Evolutionary conservation across 2,888 invertebrate species (phyloP).

Genomic region (Tuta absoluta): DNA sequence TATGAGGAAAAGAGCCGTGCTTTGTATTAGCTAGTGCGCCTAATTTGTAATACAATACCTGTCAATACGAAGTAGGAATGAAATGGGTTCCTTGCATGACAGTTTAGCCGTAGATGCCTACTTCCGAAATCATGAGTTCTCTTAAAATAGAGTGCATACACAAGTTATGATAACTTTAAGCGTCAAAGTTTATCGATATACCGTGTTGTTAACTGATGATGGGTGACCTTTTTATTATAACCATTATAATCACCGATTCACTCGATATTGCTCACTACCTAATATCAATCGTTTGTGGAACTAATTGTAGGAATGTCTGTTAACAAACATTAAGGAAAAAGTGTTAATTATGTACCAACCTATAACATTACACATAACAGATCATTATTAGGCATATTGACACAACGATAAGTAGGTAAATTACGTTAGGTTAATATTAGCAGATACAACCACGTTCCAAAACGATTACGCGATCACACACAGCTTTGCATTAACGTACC

Average conservation of each 20-base stretch:
- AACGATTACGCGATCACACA: not conserved
- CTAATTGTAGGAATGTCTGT: not conserved
- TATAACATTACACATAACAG: not conserved
- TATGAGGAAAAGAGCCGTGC: slow-evolving; percentile 42
- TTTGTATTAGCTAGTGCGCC: slow-evolving; percentile 38
- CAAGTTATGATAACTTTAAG: too few species aligned
- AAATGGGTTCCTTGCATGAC: not conserved
- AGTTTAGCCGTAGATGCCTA: too few species aligned
- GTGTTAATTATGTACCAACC: slow-evolving; percentile 7
- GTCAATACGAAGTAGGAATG: not conserved
- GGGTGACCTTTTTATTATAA: too few species aligned
- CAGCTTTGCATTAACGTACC: too few species aligned
- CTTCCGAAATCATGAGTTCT: too few species aligned
- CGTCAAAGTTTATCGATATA: too few species aligned
- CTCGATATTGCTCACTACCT: not conserved
- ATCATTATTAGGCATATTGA: not conserved
- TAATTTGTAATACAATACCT: not conserved
- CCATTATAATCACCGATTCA: too few species aligned
- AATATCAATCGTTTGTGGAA: not conserved
- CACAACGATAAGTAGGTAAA: not conserved
- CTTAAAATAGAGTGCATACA: too few species aligned
- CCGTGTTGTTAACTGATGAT: too few species aligned
- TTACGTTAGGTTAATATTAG: not conserved
- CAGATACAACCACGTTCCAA: not conserved
- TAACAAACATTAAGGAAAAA: not conserved